Percentiles rank a stretch among this genome's conserved stretches.
Evolutionary conservation across 1,140 invertebrate genomes (phyloP).

Genomic region (Drosophila arawakana): DNA sequence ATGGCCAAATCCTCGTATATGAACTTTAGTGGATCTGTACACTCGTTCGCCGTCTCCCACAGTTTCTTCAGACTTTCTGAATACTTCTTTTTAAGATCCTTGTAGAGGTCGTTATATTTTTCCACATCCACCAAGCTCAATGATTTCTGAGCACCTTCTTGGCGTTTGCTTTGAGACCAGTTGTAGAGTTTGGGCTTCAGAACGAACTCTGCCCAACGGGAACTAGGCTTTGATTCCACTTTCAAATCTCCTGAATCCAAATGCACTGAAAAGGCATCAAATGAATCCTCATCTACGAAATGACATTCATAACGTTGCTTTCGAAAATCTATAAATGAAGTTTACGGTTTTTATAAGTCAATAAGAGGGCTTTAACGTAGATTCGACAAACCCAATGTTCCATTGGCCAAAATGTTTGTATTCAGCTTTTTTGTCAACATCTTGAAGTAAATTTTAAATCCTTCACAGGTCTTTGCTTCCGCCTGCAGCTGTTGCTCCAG

Average conservation of each 20-base stretch:
- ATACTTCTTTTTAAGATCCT: constrained; percentile 92
- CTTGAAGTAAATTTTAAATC: constrained; percentile 64
- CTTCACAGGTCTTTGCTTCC: constrained; percentile 27
- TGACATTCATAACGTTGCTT: constrained; percentile 53
- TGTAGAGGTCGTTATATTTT: constrained; percentile 90
- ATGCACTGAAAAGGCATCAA: constrained; percentile 57
- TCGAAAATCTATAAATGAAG: constrained; percentile 47
- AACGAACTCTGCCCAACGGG: constrained; percentile 54
- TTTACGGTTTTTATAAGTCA: not conserved
- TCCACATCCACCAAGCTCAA: constrained; percentile 89
- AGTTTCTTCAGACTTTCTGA: constrained; percentile 87
- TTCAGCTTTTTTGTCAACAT: constrained; percentile 68
- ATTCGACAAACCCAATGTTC: constrained; percentile 52
- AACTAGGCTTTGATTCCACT: constrained; percentile 5
- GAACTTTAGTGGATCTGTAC: constrained; percentile 97
- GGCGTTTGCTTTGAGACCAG: constrained; percentile 52
- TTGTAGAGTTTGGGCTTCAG: constrained; percentile 52
- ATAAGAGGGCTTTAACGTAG: too few species aligned
- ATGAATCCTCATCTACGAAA: constrained; percentile 29
- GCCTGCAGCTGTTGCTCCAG: constrained; percentile 25
- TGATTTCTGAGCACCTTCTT: constrained; percentile 84
- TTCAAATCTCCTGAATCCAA: constrained; percentile 32
- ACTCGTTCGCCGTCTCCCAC: constrained; percentile 91
- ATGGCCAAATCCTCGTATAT: constrained; percentile 99
- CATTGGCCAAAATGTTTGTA: constrained; percentile 58